Conservation (phyloP, 2,888 invertebrate species). For the Melipona beecheii region DNA sequence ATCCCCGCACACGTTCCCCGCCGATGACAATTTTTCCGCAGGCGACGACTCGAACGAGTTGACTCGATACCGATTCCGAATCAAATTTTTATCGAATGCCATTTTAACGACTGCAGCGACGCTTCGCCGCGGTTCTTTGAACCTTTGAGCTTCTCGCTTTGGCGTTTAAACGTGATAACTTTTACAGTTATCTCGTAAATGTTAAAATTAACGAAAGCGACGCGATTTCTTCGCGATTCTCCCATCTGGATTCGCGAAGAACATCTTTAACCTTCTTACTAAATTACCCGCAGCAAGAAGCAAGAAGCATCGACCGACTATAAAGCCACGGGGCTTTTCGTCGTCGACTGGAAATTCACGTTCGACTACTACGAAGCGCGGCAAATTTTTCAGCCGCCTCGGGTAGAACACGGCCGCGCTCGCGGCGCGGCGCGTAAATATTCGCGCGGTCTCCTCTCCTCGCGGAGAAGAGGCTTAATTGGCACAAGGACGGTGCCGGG, state of each 20-base stretch:
- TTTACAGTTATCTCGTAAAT: too few species aligned
- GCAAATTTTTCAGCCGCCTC: conserved; percentile 31
- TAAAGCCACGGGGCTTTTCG: conserved; percentile 5
- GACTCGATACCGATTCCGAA: neutral
- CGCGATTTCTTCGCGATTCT: too few species aligned
- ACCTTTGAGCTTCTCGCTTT: too few species aligned
- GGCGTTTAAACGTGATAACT: too few species aligned
- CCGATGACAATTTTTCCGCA: neutral
- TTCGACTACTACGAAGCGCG: conserved; percentile 14
- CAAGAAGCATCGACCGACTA: conserved; percentile 6
- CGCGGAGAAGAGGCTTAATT: conserved; percentile 59
- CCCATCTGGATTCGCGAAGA: neutral
- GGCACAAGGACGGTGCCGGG: conserved; percentile 57
- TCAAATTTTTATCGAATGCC: neutral
- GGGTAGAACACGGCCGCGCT: conserved; percentile 29
- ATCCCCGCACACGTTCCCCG: neutral
- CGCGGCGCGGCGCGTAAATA: conserved; percentile 59
- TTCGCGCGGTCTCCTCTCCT: conserved; percentile 39
- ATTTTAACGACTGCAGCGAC: neutral
- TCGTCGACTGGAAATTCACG: conserved; percentile 10
- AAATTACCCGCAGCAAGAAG: conserved; percentile 38
- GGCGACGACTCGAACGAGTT: neutral
- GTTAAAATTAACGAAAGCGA: too few species aligned
- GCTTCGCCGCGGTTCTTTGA: too few species aligned
- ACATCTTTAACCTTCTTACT: conserved; percentile 8